Conservation (phyloP, 2,113 vertebrate genomes). For the Silurus meridionalis region DNA sequence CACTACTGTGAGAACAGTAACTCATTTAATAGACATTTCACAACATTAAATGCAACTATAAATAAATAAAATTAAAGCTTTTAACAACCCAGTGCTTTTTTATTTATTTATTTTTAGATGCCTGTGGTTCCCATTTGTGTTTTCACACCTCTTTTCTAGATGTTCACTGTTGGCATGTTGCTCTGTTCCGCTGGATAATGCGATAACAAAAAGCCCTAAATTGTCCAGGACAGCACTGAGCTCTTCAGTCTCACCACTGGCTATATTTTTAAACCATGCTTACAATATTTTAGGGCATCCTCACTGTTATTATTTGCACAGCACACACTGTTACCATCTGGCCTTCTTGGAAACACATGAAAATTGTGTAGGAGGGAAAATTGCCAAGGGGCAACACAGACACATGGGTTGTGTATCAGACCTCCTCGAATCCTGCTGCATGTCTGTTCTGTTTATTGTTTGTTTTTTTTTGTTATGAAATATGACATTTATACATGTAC, state of each 20-base stretch:
- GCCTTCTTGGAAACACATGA: conserved; percentile 1
- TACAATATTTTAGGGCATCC: neutral
- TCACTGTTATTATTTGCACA: conserved; percentile 12
- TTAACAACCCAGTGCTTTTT: neutral
- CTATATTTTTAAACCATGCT: neutral
- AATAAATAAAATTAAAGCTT: neutral
- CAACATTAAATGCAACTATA: neutral
- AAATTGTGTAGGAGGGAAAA: conserved; percentile 10
- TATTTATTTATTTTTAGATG: neutral
- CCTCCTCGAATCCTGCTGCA: neutral
- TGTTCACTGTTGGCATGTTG: neutral
- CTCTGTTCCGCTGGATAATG: neutral
- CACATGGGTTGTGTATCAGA: neutral
- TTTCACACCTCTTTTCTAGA: neutral
- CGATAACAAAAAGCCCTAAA: neutral
- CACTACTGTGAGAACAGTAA: neutral
- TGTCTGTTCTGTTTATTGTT: neutral
- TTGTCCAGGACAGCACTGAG: neutral
- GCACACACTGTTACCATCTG: conserved; percentile 13
- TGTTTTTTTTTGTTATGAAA: neutral
- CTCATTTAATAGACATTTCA: neutral
- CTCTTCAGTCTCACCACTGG: neutral
- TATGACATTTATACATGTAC: neutral
- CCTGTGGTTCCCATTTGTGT: neutral
- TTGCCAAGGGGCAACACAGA: neutral